Evolutionary conservation across 2,113 vertebrate species (phyloP).

Genomic region (Anolis sagrei): DNA sequence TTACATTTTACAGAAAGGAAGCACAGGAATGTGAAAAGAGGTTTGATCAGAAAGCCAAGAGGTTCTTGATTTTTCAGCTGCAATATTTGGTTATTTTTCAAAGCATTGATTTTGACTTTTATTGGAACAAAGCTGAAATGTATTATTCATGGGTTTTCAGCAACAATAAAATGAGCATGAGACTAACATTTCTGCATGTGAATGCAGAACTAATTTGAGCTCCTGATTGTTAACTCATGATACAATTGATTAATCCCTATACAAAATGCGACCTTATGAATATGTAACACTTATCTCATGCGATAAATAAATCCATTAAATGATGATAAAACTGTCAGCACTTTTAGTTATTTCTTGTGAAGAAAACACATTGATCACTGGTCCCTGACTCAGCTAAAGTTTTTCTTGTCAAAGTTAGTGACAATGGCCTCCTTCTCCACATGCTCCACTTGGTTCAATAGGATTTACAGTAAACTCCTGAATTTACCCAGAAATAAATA

Average conservation of each 20-base stretch:
- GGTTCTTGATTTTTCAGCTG: not conserved
- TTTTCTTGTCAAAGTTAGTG: not conserved
- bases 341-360: not conserved
- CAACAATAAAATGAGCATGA: not conserved
- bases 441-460: too few species aligned
- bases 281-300: conserved; percentile 13
- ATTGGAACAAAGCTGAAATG: conserved; percentile 18
- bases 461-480: too few species aligned
- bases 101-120: not conserved
- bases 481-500: not conserved
- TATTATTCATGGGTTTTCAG: not conserved
- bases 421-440: not conserved
- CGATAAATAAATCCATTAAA: not conserved
- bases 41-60: not conserved
- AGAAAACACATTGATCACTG: not conserved
- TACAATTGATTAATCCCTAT: not conserved
- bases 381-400: not conserved
- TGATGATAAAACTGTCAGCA: not conserved
- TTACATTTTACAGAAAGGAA: not conserved
- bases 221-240: not conserved
- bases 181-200: not conserved
- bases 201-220: not conserved
- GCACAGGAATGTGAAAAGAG: not conserved
- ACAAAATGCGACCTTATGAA: not conserved
- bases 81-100: not conserved